These are phyloP conservation scores for Philypnodon macrostomus DNA, from an alignment of 2,797 vertebrate species.

Conservation along the genomic window DNA sequence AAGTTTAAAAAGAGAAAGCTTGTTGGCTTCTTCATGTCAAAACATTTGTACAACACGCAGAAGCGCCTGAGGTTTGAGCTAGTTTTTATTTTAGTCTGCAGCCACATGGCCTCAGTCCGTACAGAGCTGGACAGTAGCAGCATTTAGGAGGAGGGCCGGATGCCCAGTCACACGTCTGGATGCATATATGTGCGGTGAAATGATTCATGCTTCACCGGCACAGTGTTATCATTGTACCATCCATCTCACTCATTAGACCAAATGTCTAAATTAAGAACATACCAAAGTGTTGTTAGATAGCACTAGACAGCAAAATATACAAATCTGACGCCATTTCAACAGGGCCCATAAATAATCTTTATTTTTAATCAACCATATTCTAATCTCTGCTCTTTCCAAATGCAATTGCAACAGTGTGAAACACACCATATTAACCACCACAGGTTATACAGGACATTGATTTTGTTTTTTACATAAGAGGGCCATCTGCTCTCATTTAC, in stretches of 20 bases:
- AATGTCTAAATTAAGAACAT: conserved; percentile 2
- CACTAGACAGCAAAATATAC: not conserved
- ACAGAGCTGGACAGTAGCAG: conserved; percentile 58
- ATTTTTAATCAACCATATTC: too few relatives aligned
- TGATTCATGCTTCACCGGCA: conserved; percentile 48
- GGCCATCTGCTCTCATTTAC: too few relatives aligned
- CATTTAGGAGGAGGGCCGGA: conserved; percentile 56
- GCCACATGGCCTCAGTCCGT: conserved; percentile 44
- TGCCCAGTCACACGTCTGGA: conserved; percentile 31
- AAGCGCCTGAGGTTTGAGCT: conserved; percentile 44
- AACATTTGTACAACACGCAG: conserved; percentile 72
- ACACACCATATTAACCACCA: too few relatives aligned
- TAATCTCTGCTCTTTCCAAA: too few relatives aligned
- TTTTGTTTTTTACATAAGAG: too few relatives aligned
- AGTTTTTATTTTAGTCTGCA: conserved; percentile 65
- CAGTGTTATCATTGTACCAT: conserved; percentile 48
- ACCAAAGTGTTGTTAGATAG: not conserved
- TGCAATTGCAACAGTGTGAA: too few relatives aligned
- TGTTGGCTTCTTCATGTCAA: conserved; percentile 51
- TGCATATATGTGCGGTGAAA: conserved; percentile 28
- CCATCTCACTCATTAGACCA: conserved; percentile 2
- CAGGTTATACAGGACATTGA: too few relatives aligned
- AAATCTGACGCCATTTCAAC: not conserved
- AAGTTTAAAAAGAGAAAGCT: conserved; percentile 53
- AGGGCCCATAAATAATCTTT: too few relatives aligned